Base-by-base conservation (phyloP, 2,888 invertebrate genomes). In the Morinoia aosen region DNA sequence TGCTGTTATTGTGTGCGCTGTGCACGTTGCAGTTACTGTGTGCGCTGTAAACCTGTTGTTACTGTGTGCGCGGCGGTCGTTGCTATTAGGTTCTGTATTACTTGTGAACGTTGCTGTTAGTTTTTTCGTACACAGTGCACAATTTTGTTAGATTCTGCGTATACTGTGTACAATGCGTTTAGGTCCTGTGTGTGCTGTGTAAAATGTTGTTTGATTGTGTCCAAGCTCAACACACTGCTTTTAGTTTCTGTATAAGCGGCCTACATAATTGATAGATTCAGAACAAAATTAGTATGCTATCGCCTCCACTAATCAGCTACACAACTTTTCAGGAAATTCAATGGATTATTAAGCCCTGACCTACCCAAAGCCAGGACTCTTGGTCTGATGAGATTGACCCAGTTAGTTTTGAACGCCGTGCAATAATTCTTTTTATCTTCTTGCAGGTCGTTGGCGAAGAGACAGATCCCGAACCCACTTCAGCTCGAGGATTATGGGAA, bases 401-500 rank as follows among this genome's bases (percentile, higher is more conserved):
- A 33, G 76, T 10, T 25, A 33, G 76, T 76, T 10, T 76, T 25
- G 33, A 76, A 33, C 25, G 25, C 25, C 25, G 0, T 10, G 8
- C 25, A 8, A 2, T 76, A 25, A 19, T 76, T 76, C 10, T 76
- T 76, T 64, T 76, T 33, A 16, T 10, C 25, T 12, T 61, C 19
- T 61, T 76, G 76, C 76, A 76, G 76, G 76, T 33, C 12, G 12
- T 40, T 40, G 90, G 90, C 40, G 12, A 90, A 12, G 90, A 90
- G 39, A 90, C 95, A 19, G 95, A 61, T n/a, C n/a, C 94, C 19
- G 57, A 58, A 57, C 8, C 14, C 3, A 58, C 88, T 0, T 95
- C 94, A 40, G 91, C 88, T 0, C 56, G 96, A 33, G 95, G 95
- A 7, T 58, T 96, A 12, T 96, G 96, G 96, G 96, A 96, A 64